phyloP scores from a whole-genome alignment of 1,140 invertebrate genomes.

The Ips typographus region DNA sequence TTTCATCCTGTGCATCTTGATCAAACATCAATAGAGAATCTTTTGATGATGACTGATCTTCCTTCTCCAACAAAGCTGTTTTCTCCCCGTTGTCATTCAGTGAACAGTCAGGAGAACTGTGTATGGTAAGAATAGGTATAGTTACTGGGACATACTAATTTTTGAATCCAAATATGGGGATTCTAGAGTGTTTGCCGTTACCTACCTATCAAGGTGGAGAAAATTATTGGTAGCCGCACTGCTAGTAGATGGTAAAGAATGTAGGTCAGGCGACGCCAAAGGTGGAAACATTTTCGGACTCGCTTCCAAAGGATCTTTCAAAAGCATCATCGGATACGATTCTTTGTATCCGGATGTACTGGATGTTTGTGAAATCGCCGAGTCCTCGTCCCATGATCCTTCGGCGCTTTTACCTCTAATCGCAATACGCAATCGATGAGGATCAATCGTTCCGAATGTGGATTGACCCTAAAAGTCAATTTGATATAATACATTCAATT shows the following conservation, averaged over 20 bases:
- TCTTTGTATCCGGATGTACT: constrained; percentile 78
- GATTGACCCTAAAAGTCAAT: no score
- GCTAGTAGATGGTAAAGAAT: constrained; percentile 61
- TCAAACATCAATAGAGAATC: constrained; percentile 69
- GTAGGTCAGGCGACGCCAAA: constrained; percentile 61
- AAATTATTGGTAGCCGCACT: constrained; percentile 61
- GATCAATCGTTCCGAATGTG: constrained; percentile 37
- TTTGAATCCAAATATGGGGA: no score
- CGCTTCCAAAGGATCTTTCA: constrained; percentile 46
- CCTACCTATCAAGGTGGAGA: constrained; percentile 54
- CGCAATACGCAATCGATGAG: constrained; percentile 50
- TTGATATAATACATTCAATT: no score
- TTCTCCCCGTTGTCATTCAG: constrained; percentile 63
- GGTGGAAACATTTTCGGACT: constrained; percentile 56
- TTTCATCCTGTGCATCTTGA: constrained; percentile 69
- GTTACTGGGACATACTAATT: no score
- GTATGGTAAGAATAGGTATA: background rate
- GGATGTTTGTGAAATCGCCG: constrained; percentile 67
- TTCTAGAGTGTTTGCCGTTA: no score
- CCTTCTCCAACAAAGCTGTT: constrained; percentile 54
- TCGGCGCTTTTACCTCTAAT: constrained; percentile 53
- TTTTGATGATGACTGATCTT: constrained; percentile 58
- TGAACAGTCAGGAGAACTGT: constrained; percentile 62
- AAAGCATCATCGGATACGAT: constrained; percentile 60
- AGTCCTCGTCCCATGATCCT: constrained; percentile 78